Conservation (phyloP, 2,888 invertebrate genomes). For the Yponomeuta sedellus region DNA sequence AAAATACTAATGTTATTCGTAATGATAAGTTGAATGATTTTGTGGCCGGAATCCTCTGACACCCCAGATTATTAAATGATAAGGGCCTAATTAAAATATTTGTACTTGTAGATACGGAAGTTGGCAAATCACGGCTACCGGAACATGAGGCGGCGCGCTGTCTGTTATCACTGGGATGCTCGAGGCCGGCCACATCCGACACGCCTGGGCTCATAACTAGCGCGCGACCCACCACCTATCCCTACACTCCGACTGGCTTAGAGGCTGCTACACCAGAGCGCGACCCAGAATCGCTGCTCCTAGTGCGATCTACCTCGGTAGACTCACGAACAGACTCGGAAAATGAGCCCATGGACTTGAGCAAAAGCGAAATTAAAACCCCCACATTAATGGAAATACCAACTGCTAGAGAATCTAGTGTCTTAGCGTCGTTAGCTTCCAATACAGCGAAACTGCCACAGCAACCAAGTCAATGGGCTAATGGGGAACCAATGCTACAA, state of each 20-base stretch:
- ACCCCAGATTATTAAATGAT: background rate
- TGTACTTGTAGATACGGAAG: constrained; percentile 75
- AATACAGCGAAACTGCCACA: constrained; percentile 79
- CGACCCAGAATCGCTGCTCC: constrained; percentile 43
- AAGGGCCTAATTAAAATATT: background rate
- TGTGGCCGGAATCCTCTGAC: no score
- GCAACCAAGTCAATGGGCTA: constrained; percentile 72
- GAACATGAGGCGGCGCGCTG: constrained; percentile 93
- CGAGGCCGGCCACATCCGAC: constrained; percentile 67
- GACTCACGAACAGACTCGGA: constrained; percentile 60
- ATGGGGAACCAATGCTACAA: constrained; percentile 81
- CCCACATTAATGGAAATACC: constrained; percentile 71
- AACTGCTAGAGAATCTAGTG: constrained; percentile 78
- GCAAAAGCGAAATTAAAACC: constrained; percentile 51
- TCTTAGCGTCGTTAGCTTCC: constrained; percentile 78
- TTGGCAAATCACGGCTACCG: constrained; percentile 81
- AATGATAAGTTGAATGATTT: no score
- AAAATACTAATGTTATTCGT: no score
- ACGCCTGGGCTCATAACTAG: constrained; percentile 77
- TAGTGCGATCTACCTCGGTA: constrained; percentile 33
- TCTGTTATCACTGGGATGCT: constrained; percentile 83
- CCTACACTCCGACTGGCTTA: constrained; percentile 71
- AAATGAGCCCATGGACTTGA: constrained; percentile 73
- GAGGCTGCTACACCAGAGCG: constrained; percentile 42
- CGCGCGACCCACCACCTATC: constrained; percentile 81